Evolutionary conservation across 2,113 vertebrate species (phyloP), one percentile per base, ranked within the genome.

Genomic region (Aphyosemion australe): DNA sequence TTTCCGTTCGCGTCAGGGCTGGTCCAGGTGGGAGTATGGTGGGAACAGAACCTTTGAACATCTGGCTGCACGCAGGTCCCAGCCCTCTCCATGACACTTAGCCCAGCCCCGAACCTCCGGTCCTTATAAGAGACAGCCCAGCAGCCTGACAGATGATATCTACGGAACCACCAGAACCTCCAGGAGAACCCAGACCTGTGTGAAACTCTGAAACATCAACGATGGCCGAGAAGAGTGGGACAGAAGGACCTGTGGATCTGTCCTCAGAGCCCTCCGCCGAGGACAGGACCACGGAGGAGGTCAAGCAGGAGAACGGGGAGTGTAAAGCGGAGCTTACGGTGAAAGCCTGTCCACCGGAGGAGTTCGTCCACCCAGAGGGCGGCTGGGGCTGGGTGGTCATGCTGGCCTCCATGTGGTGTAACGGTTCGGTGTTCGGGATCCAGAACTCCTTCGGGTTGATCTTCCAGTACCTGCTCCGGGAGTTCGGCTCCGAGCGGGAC

Each of bases 301-400:
- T 50, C 72, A 57, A 65, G 73, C 55, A 70, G 74, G 65, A 85
- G 78, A 87, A 86, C 70, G 71, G 80, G 20, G 84, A 77, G 42
- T 50, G 59, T 13, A 64, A 59, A 0, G 61, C 37, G 48, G 12
- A 34, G 32, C 20, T 56, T 11, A 52, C 45, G 55, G 75, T 72
- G 42, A 82, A 67, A 12, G 0, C 32, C 12, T 42, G 55, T 14
- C 65, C 41, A 19, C 26, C 31, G 4, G 66, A 43, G 52, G 78
- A 79, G 63, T 91, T 92, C 5, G 89, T 78, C 19, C 95, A 93
- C 76, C 97, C 96, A 0, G 97, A 98, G 68, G 97, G 97, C 51
- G 97, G 97, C 87, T 98, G 96, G 96, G 97, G 97, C 5, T 99
- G 97, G 97, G 19, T 97, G 61, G 97, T 99, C 85, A 97, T 98